A percentile compares a stretch with the other conserved stretches of the same genome.
Evolutionary conservation across 1,140 invertebrate genomes (phyloP).

Genomic region (Ceratina calcarata): DNA sequence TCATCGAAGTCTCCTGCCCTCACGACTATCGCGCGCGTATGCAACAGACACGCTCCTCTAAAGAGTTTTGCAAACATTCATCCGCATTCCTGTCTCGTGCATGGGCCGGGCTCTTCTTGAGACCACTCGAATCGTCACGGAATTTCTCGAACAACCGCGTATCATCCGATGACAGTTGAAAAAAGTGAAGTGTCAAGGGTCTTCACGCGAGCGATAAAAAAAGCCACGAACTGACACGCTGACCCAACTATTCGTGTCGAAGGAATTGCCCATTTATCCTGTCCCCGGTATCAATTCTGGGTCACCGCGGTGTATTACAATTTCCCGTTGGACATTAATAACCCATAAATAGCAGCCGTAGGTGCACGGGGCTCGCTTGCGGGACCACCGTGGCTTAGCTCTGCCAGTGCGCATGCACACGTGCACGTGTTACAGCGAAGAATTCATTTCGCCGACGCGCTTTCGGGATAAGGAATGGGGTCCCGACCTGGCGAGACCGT

Average conservation of each 20-base stretch:
- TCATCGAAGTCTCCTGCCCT: background rate
- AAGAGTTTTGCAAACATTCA: background rate
- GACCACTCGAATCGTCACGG: background rate
- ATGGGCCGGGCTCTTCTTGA: background rate
- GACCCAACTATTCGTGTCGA: constrained; percentile 48
- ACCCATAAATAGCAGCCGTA: constrained; percentile 59
- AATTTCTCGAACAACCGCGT: too few species aligned
- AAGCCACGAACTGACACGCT: background rate
- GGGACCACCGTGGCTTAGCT: constrained; percentile 4
- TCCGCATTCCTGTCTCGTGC: background rate
- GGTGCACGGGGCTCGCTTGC: background rate
- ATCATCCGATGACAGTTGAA: background rate
- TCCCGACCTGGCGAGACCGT: constrained; percentile 63
- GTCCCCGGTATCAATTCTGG: constrained; percentile 47
- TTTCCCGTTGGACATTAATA: constrained; percentile 63
- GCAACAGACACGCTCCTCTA: background rate
- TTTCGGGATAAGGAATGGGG: constrained; percentile 65
- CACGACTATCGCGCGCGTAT: background rate
- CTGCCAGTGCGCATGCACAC: background rate
- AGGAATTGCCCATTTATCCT: constrained; percentile 54
- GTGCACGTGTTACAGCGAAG: constrained; percentile 48
- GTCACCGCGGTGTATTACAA: constrained; percentile 46
- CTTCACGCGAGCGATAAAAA: background rate
- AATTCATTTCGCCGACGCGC: constrained; percentile 71
- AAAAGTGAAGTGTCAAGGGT: constrained; percentile 15